Base-by-base conservation (phyloP, 2,888 invertebrate species). In the Drosophila lutescens region DNA sequence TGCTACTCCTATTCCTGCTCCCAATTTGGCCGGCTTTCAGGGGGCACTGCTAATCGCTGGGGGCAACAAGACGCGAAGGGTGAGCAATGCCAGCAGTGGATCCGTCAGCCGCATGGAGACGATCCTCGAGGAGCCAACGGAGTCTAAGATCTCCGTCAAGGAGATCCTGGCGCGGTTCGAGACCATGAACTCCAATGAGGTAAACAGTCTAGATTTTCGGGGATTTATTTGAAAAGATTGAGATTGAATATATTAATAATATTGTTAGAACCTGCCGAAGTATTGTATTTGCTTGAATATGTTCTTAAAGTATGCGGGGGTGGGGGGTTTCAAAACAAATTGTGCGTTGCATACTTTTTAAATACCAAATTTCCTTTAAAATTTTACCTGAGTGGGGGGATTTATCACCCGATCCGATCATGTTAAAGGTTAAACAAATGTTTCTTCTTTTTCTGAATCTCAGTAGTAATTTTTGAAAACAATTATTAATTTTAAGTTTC, bases 141-240 rank as follows among this genome's bases (percentile, higher is more conserved):
- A 96, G 90, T 95, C 95, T n/a, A 96, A 97, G 93, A 94, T 96
- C 86, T 96, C 96, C 75, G 96, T 96, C 76, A 95, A 95, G 90
- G 96, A 96, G 90, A 96, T 97, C 80, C 93, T 96, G 82, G 96
- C 96, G 59, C 93, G 96, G 76, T 97, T 97, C 92, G 97, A 96
- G 92, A 95, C 95, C 89, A 93, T 95, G 79, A 94, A 90, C 74
- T 88, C 88, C 69, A 80, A 82, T 36, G 92, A 92, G 92, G 92
- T 92, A 90, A 56, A 55, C 10, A 8, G 34, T 12, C 12, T 3
- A 0, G 17, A 20, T 23, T 43, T 43, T 43, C 2, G 10, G 43
- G 12, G 6, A 43, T 20, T 12, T 43, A 5, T 20, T 15, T 10
- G 4, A 12, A 12, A 8, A 2, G 30, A 30, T 30, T 30, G 2